Percentiles rank a stretch among this genome's conserved stretches.
These are phyloP conservation scores for Euplagia quadripunctaria DNA, from an alignment of 2,888 invertebrate species.

Conservation along the genomic window DNA sequence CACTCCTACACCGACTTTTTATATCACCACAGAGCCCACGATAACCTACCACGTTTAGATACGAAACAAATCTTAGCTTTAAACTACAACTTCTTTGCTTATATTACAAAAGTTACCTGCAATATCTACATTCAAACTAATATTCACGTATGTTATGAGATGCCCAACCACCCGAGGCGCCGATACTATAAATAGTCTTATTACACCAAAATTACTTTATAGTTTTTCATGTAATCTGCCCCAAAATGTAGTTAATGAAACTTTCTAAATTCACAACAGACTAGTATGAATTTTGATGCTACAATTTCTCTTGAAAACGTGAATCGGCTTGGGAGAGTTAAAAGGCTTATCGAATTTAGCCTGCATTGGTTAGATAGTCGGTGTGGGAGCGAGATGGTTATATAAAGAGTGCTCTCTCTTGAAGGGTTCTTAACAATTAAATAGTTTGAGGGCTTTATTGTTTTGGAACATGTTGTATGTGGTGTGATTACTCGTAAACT, in stretches of 20 bases:
- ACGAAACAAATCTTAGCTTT: conserved; percentile 55
- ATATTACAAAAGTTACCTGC: conserved; percentile 80
- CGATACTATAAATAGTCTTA: conserved; percentile 26
- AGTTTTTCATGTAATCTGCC: conserved; percentile 17
- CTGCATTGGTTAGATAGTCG: conserved; percentile 27
- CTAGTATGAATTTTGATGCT: not conserved
- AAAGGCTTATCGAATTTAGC: conserved; percentile 19
- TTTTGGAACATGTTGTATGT: conserved; percentile 34
- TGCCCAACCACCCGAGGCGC: conserved; percentile 30
- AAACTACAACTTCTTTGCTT: conserved; percentile 72
- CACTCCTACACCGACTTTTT: conserved; percentile 42
- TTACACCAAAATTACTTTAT: conserved; percentile 36
- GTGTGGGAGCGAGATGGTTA: conserved; percentile 49
- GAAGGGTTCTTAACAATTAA: conserved; percentile 49
- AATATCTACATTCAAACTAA: conserved; percentile 54
- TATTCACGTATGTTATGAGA: conserved; percentile 49
- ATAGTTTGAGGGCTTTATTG: conserved; percentile 51
- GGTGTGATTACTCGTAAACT: conserved; percentile 29
- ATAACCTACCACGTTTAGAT: conserved; percentile 47
- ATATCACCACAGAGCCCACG: conserved; percentile 43
- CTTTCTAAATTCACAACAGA: not conserved
- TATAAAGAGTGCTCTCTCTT: conserved; percentile 42
- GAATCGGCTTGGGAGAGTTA: not conserved
- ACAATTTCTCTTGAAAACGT: conserved; percentile 18
- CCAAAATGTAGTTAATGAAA: not conserved